A percentile compares a stretch with the other conserved stretches of the same genome.
These are phyloP conservation scores for Brachynemurus nebulosus DNA, from an alignment of 2,888 invertebrate species.

Conservation along the genomic window DNA sequence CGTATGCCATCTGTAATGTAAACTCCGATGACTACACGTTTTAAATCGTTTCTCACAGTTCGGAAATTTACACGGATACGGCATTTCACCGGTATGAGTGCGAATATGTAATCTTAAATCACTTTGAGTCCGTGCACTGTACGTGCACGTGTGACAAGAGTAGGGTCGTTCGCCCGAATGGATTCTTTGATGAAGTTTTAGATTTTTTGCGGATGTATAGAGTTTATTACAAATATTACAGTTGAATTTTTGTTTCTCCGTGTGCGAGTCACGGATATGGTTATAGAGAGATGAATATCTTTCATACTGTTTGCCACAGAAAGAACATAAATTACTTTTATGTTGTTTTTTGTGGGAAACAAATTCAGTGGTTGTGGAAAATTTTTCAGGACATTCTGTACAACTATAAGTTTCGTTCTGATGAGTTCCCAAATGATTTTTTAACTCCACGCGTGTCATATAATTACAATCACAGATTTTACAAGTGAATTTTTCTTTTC, in stretches of 20 bases:
- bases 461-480: too few species aligned
- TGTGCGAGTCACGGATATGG: conserved; percentile 15
- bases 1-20: conserved; percentile 31
- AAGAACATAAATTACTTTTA: conserved; percentile 18
- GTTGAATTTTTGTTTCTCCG: too few species aligned
- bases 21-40: conserved; percentile 20
- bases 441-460: too few species aligned
- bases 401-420: too few species aligned
- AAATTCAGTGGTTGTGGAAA: too few species aligned
- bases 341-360: too few species aligned
- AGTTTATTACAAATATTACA: neutral
- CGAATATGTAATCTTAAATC: conserved; percentile 21
- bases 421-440: too few species aligned
- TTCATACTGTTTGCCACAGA: conserved; percentile 21
- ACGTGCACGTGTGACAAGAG: conserved; percentile 19
- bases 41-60: conserved; percentile 20
- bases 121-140: conserved; percentile 19
- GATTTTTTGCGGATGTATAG: conserved; percentile 2
- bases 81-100: conserved; percentile 21
- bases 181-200: conserved; percentile 19
- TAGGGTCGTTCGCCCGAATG: conserved; percentile 20
- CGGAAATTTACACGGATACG: conserved; percentile 20
- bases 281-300: conserved; percentile 16
- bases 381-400: too few species aligned
- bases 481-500: too few species aligned